Evolutionary conservation across 2,113 vertebrate species (phyloP).

Genomic region (Macquaria australasica): DNA sequence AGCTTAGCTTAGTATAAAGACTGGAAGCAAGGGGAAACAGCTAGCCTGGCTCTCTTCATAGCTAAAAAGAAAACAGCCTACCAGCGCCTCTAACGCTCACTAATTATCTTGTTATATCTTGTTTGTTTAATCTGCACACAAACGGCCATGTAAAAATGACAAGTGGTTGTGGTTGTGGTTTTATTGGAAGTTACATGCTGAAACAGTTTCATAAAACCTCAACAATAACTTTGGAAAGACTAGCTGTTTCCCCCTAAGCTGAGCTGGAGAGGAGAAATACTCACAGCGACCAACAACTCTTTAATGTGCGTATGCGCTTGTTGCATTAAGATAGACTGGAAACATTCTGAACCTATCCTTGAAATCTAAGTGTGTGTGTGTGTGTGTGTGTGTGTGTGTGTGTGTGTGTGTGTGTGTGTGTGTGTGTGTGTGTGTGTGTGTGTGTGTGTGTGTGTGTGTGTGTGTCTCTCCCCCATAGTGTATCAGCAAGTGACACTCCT

Average conservation of each 20-base stretch:
- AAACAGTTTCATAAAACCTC: too few relatives aligned
- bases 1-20: too few relatives aligned
- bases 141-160: not conserved
- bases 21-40: too few relatives aligned
- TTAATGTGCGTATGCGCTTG: not conserved
- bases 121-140: too few relatives aligned
- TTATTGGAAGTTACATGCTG: too few relatives aligned
- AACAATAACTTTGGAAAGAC: too few relatives aligned
- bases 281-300: not conserved
- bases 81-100: not conserved
- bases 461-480: constrained; percentile 68
- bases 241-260: too few relatives aligned
- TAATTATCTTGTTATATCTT: not conserved
- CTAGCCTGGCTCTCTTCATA: too few relatives aligned
- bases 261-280: not conserved
- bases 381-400: not conserved
- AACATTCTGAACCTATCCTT: not conserved
- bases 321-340: not conserved
- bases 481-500: constrained; percentile 70
- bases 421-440: constrained; percentile 12
- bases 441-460: not conserved
- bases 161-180: too few relatives aligned
- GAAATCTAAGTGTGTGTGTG: not conserved
- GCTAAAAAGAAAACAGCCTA: not conserved
- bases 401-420: constrained; percentile 15